phyloP scores from a whole-genome alignment of 2,797 vertebrate genomes.

The Cynodonichthys magdalenae region DNA sequence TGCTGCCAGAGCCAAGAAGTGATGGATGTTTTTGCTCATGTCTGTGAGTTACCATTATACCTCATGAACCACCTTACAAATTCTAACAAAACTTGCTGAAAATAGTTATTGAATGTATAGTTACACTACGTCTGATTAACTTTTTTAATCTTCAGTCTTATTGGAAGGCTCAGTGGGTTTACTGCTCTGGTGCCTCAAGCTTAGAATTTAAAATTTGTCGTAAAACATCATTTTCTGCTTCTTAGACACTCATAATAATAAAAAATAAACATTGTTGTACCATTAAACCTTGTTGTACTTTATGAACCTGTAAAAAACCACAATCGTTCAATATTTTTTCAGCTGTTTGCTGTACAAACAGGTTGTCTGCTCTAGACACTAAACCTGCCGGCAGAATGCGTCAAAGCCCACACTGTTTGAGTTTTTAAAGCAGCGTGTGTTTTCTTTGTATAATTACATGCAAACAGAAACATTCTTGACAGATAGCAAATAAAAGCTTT shows the following conservation, averaged over 20 bases:
- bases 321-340: background rate
- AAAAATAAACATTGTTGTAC: background rate
- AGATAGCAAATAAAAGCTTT: slow-evolving; percentile 8
- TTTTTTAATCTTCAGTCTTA: too few species aligned
- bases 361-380: background rate
- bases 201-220: too few species aligned
- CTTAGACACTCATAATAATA: background rate
- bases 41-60: too few species aligned
- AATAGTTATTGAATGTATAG: too few species aligned
- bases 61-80: too few species aligned
- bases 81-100: too few species aligned
- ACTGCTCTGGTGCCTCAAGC: too few species aligned
- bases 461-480: slow-evolving; percentile 17
- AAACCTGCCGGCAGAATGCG: background rate
- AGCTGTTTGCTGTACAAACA: background rate
- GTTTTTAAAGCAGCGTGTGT: background rate
- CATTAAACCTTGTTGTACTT: background rate
- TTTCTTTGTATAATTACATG: slow-evolving; percentile 3
- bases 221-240: too few species aligned
- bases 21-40: too few species aligned
- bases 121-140: too few species aligned
- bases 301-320: background rate
- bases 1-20: too few species aligned
- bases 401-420: background rate
- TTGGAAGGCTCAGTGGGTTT: too few species aligned